Conservation (phyloP, 2,113 vertebrate species). For the Microcebus murinus region DNA sequence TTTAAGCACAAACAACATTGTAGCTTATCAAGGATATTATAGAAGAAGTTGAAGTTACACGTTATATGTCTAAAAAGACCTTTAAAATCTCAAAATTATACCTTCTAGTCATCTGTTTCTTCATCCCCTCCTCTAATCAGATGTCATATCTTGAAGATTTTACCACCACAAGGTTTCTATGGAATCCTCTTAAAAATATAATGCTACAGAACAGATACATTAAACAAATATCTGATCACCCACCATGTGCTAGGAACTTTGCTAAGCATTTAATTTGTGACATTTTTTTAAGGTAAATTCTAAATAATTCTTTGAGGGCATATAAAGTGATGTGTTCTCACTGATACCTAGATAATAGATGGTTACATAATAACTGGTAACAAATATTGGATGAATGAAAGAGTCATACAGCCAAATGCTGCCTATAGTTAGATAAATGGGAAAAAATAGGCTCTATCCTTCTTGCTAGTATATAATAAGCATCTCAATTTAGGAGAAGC, state of each 20-base stretch:
- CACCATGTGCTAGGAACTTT: neutral
- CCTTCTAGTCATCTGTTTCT: neutral
- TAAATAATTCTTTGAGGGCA: constrained; percentile 5
- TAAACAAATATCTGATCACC: constrained; percentile 22
- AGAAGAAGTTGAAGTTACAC: neutral
- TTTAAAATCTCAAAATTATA: neutral
- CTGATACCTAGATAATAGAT: constrained; percentile 14
- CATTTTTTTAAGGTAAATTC: neutral
- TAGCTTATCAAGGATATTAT: neutral
- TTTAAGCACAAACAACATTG: neutral
- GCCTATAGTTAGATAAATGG: neutral
- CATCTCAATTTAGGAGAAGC: neutral
- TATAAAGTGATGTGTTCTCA: neutral
- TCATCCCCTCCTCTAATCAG: neutral
- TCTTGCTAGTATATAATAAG: neutral
- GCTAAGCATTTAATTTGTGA: constrained; percentile 29
- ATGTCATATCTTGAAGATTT: neutral
- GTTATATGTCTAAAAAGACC: neutral
- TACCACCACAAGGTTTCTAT: neutral
- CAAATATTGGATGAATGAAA: neutral
- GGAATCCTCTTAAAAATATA: neutral
- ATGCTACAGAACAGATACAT: neutral
- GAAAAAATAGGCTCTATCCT: neutral
- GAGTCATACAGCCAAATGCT: neutral
- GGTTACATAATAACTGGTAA: neutral